These are phyloP conservation scores for Ceyx cyanopectus DNA, from an alignment of 2,113 vertebrate species.

Conservation along the genomic window DNA sequence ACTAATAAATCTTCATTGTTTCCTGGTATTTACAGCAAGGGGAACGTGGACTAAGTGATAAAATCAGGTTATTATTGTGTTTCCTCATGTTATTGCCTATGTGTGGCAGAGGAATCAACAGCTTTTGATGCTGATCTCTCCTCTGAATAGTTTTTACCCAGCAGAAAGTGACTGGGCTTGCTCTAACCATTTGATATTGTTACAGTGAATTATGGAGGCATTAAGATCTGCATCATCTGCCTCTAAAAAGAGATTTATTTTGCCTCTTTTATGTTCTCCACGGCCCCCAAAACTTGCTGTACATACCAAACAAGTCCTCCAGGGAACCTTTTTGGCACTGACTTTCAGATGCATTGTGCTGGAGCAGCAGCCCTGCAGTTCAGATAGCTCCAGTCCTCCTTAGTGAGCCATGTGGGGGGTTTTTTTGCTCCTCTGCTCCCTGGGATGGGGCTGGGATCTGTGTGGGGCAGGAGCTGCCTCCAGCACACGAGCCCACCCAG, in stretches of 20 bases:
- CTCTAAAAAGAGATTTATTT: not conserved
- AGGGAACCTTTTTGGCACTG: rapidly evolving
- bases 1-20: not conserved
- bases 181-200: not conserved
- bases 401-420: rapidly evolving
- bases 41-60: not conserved
- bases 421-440: not conserved
- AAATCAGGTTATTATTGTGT: not conserved
- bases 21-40: not conserved
- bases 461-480: not conserved
- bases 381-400: not conserved
- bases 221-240: not conserved
- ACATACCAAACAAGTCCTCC: not conserved
- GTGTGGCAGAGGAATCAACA: not conserved
- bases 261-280: not conserved
- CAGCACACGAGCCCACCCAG: not conserved
- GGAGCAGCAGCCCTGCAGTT: not conserved
- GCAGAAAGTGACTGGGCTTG: not conserved
- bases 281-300: not conserved
- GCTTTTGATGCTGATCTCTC: not conserved
- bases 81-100: not conserved
- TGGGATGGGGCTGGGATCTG: not conserved
- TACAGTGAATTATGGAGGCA: not conserved
- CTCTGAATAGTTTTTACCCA: not conserved
- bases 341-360: not conserved